Base-by-base conservation (phyloP, 2,113 vertebrate genomes). In the Megalops atlanticus region DNA sequence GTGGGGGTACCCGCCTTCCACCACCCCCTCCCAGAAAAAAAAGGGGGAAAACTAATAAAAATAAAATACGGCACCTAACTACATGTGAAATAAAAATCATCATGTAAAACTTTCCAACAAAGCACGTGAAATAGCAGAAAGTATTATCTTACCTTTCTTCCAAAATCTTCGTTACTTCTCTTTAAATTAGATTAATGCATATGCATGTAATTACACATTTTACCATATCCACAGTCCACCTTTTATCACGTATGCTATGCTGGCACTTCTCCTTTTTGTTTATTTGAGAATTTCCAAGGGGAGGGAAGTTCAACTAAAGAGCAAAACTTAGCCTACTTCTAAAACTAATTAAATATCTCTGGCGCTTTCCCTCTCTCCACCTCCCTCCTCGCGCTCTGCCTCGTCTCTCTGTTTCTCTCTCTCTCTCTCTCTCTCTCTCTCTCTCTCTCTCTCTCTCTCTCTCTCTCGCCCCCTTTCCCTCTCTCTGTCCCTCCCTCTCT, bases 111-210 rank as follows among this genome's bases (percentile, higher is more conserved):
- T 21, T 36, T 6, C 41, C 74, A 74, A 24, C 36, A 24, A 70
- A 76, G 33, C 78, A 47, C 27, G 21, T 21, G 18, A 41, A 40
- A 43, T 31, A 27, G 7, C 49, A 36, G 40, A 70, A 70, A 8
- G 36, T 64, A 74, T 78, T 54, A 2, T 75, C 82, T 79, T 75
- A 83, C 82, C 52, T 83, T 70, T 49, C 77, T 58, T 39, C 54
- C 33, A 38, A 36, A 39, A 7, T 69, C 73, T 70, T 69, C 40
- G 36, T 43, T 76, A 6, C 74, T 45, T 54, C 69, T 83, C 71
- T 74, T 79, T 43, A 79, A 64, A 74, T 79, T 31, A 74, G 18
- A 64, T 64, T 40, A 69, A 82, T 74, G 27, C 69, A 74, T 52
- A 73, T 64, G 76, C 39, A 45, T 58, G 40, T 54, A 70, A 40